phyloP scores from a whole-genome alignment of 2,888 invertebrate species.

The Sepioteuthis lessoniana region DNA sequence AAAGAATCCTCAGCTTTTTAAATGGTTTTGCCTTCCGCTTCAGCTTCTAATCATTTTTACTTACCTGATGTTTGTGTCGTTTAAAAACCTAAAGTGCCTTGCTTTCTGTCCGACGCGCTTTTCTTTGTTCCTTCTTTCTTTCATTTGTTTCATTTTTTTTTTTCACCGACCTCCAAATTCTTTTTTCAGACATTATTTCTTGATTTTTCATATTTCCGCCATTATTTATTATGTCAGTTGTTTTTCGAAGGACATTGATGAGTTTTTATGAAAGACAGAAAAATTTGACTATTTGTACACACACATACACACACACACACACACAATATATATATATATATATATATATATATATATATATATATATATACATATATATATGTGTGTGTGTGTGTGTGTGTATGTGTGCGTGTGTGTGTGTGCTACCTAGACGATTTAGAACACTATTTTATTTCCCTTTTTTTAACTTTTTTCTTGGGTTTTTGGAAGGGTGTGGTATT shows the following conservation, averaged over 20 bases:
- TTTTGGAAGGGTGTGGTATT: too few species aligned
- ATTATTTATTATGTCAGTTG: not conserved
- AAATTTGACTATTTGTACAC: too few species aligned
- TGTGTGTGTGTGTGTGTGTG: too few species aligned
- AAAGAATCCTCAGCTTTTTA: not conserved
- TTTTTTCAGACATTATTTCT: not conserved
- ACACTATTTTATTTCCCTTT: too few species aligned
- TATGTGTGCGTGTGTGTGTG: too few species aligned
- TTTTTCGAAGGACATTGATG: not conserved
- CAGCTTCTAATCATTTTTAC: not conserved
- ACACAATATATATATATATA: not conserved
- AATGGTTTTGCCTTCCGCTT: not conserved
- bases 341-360: slow-evolving; percentile 14
- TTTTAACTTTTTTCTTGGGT: too few species aligned
- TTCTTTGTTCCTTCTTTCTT: too few species aligned
- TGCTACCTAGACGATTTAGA: too few species aligned
- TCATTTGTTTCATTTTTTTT: too few species aligned
- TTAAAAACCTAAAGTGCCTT: not conserved
- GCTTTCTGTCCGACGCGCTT: too few species aligned
- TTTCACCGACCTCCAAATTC: too few species aligned
- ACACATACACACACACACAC: not conserved
- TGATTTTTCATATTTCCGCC: not conserved
- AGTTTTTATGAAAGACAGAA: not conserved
- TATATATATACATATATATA: not conserved
- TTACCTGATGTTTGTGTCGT: not conserved